Base-by-base conservation (phyloP, 2,888 invertebrate species). In the Stomorhina lunata region DNA sequence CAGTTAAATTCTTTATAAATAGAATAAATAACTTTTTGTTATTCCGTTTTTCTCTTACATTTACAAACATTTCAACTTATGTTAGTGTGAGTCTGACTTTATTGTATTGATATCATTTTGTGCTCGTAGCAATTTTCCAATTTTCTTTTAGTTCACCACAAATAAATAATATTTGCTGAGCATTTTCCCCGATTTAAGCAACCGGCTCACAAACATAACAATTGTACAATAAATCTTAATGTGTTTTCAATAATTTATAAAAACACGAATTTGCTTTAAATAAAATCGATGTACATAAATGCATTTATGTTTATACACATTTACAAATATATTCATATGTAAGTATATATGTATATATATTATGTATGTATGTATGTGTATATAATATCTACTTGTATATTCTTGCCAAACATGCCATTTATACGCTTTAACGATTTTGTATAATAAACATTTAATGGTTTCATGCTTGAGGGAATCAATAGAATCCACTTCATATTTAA, bases 381-480 rank as follows among this genome's bases (percentile, higher is more conserved):
- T 29, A 29, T 1, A 48, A 29, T n/a, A n/a, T n/a, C n/a, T n/a
- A n/a, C n/a, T n/a, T n/a, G n/a, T n/a, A 48, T 29, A 57, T 65
- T 40, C 37, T 29, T 22, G 48, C 57, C n/a, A 48, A 48, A 25
- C 37, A 55, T 72, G 48, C 25, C 72, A 68, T 37, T 78, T 68
- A 68, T 72, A 66, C n/a, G 72, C 66, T 73, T 81, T 63, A 65
- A 55, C 73, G 73, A 81, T 78, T 78, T 73, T 48, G n/a, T 65
- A 77, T 32, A 81, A 81, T 73, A 73, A 73, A 81, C 53, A 68
- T 81, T 78, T 73, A 78, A 81, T 78, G 81, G 78, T 57, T 73
- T 78, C 55, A 29, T 68, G 78, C 78, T 68, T 78, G 50, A 53
- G 68, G 73, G 45, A 50, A 72, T 66, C 72, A 65, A 79, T 71